Conservation (phyloP, 2,888 invertebrate species). For the Neuroscelio doddi region DNA sequence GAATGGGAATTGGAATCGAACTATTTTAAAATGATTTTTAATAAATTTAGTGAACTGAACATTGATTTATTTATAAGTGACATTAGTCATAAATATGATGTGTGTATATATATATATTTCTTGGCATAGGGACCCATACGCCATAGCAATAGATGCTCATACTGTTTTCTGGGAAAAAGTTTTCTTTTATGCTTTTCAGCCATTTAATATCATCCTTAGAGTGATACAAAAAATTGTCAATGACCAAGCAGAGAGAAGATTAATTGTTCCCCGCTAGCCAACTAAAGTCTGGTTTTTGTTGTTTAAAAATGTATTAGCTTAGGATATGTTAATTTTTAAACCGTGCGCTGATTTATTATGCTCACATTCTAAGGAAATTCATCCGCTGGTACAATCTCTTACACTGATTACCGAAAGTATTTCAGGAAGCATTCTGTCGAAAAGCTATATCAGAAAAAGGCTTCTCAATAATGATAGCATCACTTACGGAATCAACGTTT, state of each 20-base stretch:
- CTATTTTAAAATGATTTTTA: too few species aligned
- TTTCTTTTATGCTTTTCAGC: conserved; percentile 56
- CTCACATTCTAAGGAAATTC: conserved; percentile 49
- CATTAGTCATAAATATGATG: too few species aligned
- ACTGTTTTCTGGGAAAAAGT: conserved; percentile 39
- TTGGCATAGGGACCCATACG: conserved; percentile 51
- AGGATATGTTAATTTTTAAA: conserved; percentile 44
- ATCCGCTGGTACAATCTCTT: conserved; percentile 49
- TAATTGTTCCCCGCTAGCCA: conserved; percentile 57
- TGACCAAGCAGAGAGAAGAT: conserved; percentile 54
- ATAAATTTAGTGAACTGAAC: too few species aligned
- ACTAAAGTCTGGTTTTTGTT: conserved; percentile 58
- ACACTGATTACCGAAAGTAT: conserved; percentile 54
- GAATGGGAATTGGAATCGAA: too few species aligned
- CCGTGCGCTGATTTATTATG: conserved; percentile 47
- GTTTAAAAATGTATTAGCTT: conserved; percentile 31
- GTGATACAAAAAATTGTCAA: conserved; percentile 53
- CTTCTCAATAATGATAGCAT: conserved; percentile 16
- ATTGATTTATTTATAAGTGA: too few species aligned
- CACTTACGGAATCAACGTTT: conserved; percentile 21
- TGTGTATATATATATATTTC: conserved; percentile 49
- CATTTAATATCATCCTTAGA: conserved; percentile 53
- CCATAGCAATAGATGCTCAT: conserved; percentile 52
- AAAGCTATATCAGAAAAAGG: conserved; percentile 37
- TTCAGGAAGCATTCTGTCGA: conserved; percentile 48